Evolutionary conservation across 2,113 vertebrate genomes (phyloP).

Genomic region (Menidia beryllina): DNA sequence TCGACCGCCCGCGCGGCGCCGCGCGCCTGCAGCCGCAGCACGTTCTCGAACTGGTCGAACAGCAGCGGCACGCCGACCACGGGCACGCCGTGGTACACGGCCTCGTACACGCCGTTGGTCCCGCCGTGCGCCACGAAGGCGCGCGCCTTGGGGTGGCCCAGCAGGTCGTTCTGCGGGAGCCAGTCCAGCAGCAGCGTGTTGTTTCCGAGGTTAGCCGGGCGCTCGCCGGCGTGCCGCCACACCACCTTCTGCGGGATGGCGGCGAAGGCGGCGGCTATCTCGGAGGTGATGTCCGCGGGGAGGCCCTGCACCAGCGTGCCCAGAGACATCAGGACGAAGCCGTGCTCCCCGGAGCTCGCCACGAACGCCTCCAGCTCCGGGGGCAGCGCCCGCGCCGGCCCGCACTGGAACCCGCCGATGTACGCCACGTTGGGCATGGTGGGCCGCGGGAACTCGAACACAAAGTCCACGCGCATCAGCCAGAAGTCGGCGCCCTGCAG

Average conservation of each 20-base stretch:
- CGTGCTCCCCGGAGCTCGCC: constrained; percentile 79
- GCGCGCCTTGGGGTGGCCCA: constrained; percentile 78
- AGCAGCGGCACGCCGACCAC: constrained; percentile 75
- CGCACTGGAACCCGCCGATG: constrained; percentile 83
- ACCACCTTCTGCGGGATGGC: constrained; percentile 81
- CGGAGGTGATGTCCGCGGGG: constrained; percentile 70
- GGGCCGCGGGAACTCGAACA: constrained; percentile 79
- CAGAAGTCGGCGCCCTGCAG: constrained; percentile 77
- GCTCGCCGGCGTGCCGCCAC: constrained; percentile 74
- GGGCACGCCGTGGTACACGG: constrained; percentile 80
- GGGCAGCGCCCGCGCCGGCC: constrained; percentile 68
- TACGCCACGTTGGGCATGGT: constrained; percentile 81
- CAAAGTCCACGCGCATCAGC: constrained; percentile 82
- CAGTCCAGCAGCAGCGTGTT: constrained; percentile 79
- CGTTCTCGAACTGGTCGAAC: constrained; percentile 81
- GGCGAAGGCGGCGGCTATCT: constrained; percentile 79
- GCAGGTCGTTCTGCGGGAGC: constrained; percentile 81
- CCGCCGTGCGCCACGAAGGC: constrained; percentile 80
- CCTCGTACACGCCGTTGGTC: constrained; percentile 79
- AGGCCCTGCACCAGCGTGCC: constrained; percentile 76
- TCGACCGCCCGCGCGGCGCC: constrained; percentile 76
- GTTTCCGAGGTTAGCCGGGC: constrained; percentile 72
- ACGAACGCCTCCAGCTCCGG: constrained; percentile 80
- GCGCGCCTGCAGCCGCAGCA: constrained; percentile 67
- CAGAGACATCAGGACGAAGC: constrained; percentile 80